Evolutionary conservation across 2,797 vertebrate species (phyloP), one percentile per base, ranked within the genome.

Genomic region (Phoxinus dragarum): DNA sequence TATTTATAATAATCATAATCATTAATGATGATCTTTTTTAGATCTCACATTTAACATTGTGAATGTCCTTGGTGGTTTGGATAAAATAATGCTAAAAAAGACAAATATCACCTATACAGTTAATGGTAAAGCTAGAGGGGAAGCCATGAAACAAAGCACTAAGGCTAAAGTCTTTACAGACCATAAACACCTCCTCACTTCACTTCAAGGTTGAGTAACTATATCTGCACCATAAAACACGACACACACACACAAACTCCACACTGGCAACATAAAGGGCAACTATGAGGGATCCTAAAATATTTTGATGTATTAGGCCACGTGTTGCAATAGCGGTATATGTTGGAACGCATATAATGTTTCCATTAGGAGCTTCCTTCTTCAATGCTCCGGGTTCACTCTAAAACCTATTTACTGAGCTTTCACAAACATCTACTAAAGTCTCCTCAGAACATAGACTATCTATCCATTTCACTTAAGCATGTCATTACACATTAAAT

Each of bases 221-320:
- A 61, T 68, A 87, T 88, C 75, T 85, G 82, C 73, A 83, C 76
- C 49, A 85, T 71, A 81, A 81, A 72, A 72, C 54, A 56, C 8
- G 40, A 38, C 77, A 73, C 21, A 84, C 40, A 77, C 69, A 80
- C 59, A 49, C 34, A 42, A n/a, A 78, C 23, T 68, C 66, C 52
- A 68, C 81, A 59, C 49, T 38, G 38, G 85, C 17, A 76, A 27
- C 76, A 84, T 86, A 85, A 89, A 87, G 82, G 84, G 73, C 80
- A 89, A 80, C 80, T 85, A 82, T 84, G 87, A 87, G 80, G 56
- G 75, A 61, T 82, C 86, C 86, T 90, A 91, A 87, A 91, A 91
- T 89, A 89, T 84, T 75, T 56, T 86, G 88, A 88, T 86, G 80
- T 82, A 88, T 82, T 84, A 56, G 79, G 49, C 80, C 87, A 86